Base-by-base conservation (phyloP, 2,888 invertebrate species). In the Priocnemis perturbator region DNA sequence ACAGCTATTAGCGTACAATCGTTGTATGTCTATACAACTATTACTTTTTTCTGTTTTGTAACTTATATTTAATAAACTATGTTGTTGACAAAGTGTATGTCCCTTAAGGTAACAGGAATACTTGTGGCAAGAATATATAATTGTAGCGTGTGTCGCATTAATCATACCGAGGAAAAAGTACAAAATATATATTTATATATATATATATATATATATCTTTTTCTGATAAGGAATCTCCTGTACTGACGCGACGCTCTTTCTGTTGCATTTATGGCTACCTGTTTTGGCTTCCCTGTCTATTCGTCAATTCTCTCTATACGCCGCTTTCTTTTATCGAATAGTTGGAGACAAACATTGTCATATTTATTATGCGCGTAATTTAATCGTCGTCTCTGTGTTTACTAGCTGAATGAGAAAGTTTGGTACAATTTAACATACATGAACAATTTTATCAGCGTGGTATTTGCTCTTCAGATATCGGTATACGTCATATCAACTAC, bases 61-160 rank as follows among this genome's bases (percentile, higher is more conserved):
- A 77, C 66, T 75, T 70, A 23, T 71, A 69, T 62, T 71, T 71
- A 76, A 73, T 73, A 76, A 75, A 78, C n/a, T 68, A 52, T 58
- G 53, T 67, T 73, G 55, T 77, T 75, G 75, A 77, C 69, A 70
- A 77, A 69, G 53, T 44, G 55, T 69, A 67, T 57, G 26, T 58
- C 44, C 44, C 64, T 53, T 66, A 60, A 63, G n/a, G 63, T 60
- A 57, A 50, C 44, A 60, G 69, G 37, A 48, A 37, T 62, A 17
- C 45, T 72, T 55, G 47, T 67, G 66, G 52, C 56, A 69, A 67
- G 57, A 67, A 64, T 60, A 50, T 59, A 53, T 61, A 58, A 53
- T 45, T 68, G 66, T 44, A 56, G 61, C 63, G 37, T 20, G 59
- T 9, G 47, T 59, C 57, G 52, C 44, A 55, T 53, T 61, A 56